Conservation (phyloP, 2,888 invertebrate genomes). For the Uropetala carovei region DNA sequence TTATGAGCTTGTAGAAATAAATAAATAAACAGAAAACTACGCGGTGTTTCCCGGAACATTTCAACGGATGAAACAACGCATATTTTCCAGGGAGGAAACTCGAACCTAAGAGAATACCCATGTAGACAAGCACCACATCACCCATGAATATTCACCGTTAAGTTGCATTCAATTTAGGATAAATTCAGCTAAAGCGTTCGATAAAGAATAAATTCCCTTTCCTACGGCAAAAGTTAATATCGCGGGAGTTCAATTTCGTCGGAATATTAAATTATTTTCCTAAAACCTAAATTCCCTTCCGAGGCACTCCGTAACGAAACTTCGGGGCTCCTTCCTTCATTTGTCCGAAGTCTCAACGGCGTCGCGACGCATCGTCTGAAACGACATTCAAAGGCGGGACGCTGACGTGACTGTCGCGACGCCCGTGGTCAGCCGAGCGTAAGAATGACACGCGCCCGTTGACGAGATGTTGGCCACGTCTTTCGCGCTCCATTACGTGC, state of each 20-base stretch:
- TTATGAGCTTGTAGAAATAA: too few relatives aligned
- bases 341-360: not conserved
- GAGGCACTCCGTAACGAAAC: not conserved
- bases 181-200: not conserved
- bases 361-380: conserved; percentile 36
- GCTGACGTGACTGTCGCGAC: conserved; percentile 30
- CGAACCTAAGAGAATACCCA: not conserved
- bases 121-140: not conserved
- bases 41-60: too few relatives aligned
- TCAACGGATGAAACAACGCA: too few relatives aligned
- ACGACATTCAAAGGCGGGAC: not conserved
- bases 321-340: not conserved
- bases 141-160: conserved; percentile 7
- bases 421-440: not conserved
- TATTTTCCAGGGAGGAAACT: too few relatives aligned
- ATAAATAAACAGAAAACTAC: too few relatives aligned
- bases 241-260: not conserved
- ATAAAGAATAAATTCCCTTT: not conserved
- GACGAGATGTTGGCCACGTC: not conserved
- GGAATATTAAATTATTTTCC: not conserved
- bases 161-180: not conserved
- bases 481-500: not conserved
- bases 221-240: not conserved
- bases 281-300: not conserved
- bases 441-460: conserved; percentile 23